phyloP scores from a whole-genome alignment of 2,797 vertebrate species.

The Chromis chromis region DNA sequence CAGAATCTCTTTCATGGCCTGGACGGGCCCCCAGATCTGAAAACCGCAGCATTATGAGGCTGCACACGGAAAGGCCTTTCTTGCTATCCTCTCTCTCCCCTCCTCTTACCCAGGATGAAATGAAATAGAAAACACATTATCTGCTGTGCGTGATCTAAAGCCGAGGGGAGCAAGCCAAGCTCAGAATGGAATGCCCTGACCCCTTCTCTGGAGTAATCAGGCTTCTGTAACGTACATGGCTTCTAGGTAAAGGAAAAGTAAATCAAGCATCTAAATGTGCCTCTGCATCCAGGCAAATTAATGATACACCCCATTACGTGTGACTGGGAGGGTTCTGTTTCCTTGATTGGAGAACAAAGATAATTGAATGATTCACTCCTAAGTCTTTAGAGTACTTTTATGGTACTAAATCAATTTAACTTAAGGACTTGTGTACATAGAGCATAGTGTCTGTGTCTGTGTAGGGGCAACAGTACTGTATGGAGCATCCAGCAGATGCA shows the following conservation, averaged over 20 bases:
- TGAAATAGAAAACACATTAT: constrained; percentile 79
- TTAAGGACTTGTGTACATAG: constrained; percentile 27
- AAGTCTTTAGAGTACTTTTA: constrained; percentile 35
- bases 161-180: constrained; percentile 46
- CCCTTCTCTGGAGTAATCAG: constrained; percentile 52
- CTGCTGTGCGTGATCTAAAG: constrained; percentile 59
- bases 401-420: constrained; percentile 30
- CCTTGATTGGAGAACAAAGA: constrained; percentile 50
- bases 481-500: constrained; percentile 74
- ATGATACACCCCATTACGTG: constrained; percentile 57
- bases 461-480: constrained; percentile 38
- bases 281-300: constrained; percentile 47
- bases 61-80: constrained; percentile 71
- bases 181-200: constrained; percentile 32
- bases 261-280: constrained; percentile 57
- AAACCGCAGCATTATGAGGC: constrained; percentile 77
- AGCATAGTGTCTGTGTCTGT: constrained; percentile 35
- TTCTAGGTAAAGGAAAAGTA: constrained; percentile 56
- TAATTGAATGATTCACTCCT: constrained; percentile 48
- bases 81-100: constrained; percentile 47
- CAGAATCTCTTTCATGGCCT: constrained; percentile 82
- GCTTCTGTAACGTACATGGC: constrained; percentile 41
- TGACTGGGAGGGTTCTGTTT: constrained; percentile 32
- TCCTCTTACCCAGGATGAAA: constrained; percentile 62
- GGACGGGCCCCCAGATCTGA: constrained; percentile 68